A percentile compares a stretch with the other conserved stretches of the same genome.
Evolutionary conservation across 2,797 vertebrate genomes (phyloP).

Genomic region (Anableps anableps): DNA sequence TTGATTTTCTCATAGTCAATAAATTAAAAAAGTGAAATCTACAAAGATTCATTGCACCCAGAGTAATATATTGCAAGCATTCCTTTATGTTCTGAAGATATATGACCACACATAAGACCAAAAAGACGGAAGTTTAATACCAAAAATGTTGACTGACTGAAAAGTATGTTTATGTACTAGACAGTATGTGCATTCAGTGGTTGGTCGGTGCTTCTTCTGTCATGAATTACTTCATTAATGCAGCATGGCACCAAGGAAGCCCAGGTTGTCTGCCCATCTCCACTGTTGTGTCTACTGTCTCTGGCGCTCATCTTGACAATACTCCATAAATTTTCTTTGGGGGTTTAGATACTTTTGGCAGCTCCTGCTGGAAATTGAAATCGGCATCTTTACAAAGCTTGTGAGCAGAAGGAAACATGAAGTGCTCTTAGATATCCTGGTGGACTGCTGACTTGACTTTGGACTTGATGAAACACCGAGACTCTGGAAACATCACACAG

Average conservation of each 20-base stretch:
- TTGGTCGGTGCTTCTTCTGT: not conserved
- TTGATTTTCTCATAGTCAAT: no score
- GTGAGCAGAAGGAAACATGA: not conserved
- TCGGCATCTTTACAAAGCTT: not conserved
- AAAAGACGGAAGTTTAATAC: no score
- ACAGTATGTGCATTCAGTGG: not conserved
- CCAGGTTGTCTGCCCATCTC: not conserved
- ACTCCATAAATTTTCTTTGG: constrained; percentile 37
- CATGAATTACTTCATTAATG: not conserved
- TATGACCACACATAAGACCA: no score
- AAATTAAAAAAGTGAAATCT: no score
- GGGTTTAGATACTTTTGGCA: not conserved
- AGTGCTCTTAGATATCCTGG: not conserved
- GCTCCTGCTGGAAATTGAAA: not conserved
- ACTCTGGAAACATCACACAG: not conserved
- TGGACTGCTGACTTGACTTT: not conserved
- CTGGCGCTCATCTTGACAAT: not conserved
- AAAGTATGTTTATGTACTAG: not conserved
- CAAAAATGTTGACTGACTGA: not conserved
- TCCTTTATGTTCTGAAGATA: no score
- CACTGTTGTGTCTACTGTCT: not conserved
- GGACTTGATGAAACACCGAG: not conserved
- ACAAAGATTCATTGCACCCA: no score
- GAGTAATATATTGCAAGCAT: no score
- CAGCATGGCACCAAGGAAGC: not conserved